Evolutionary conservation across 2,888 invertebrate genomes (phyloP), one percentile per base, ranked within the genome.

Genomic region (Dione juno): DNA sequence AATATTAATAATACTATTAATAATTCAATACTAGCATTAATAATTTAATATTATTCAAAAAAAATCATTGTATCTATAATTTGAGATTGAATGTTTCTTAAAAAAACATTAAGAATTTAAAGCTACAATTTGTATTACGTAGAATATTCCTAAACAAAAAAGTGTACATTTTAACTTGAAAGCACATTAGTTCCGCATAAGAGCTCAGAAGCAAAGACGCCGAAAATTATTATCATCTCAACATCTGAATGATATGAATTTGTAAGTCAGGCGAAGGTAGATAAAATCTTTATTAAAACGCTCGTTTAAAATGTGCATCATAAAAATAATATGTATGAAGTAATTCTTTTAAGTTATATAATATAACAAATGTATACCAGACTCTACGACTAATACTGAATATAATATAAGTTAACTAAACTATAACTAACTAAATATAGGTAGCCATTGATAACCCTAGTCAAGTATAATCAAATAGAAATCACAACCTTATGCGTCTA

Each of bases 111-210:
- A n/a, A n/a, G n/a, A n/a, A n/a, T n/a, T n/a, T n/a, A n/a, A n/a
- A 48, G 10, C 1, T 54, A 35, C n/a, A 28, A 53, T 14, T 53
- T 14, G 28, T 28, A 53, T 53, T 52, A 11, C 1, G 21, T 28
- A 52, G 52, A 6, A 52, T 21, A 28, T n/a, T 54, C n/a, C n/a
- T 35, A 9, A 54, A 54, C 5, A 53, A 3, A 54, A 54, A 54
- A 54, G 9, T 59, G 58, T n/a, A 59, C 28, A 41, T 45, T 28
- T 28, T 59, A 59, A 59, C 8, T 43, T 5, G n/a, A 43, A n/a
- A 61, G 14, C 43, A n/a, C 28, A 45, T 28, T 45, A 45, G 64
- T 64, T 64, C 64, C 64, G 50, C 64, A 48, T 37, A 37, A 64
- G 50, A 64, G 19, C 35, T 11, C 35, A 48, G 35, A 64, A 14